phyloP scores from a whole-genome alignment of 2,113 vertebrate species.

The Cyanoramphus novaezelandiae region DNA sequence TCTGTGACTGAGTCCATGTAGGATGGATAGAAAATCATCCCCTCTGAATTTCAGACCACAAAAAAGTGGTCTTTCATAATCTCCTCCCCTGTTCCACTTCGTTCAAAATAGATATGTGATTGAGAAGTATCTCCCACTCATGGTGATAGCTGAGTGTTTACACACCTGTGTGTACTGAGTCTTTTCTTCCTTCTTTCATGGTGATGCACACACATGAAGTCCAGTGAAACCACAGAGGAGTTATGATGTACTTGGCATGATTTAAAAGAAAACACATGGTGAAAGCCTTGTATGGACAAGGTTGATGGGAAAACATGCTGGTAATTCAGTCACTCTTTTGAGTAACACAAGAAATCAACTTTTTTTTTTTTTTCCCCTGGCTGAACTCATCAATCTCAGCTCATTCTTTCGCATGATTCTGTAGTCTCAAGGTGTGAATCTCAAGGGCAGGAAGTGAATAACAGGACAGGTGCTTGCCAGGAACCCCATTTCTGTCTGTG shows the following conservation, averaged over 20 bases:
- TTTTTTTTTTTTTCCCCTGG: not conserved
- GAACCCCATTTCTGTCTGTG: not conserved
- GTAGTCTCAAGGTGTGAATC: not conserved
- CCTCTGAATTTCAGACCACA: not conserved
- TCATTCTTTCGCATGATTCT: not conserved
- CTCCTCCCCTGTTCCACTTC: not conserved
- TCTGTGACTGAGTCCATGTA: not conserved
- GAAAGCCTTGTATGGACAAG: not conserved
- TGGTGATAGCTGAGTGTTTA: not conserved
- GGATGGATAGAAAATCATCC: not conserved
- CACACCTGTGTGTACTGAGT: not conserved
- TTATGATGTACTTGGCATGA: not conserved
- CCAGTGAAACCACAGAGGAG: fast-evolving
- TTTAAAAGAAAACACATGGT: not conserved
- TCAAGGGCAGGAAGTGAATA: not conserved
- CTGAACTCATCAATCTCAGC: not conserved
- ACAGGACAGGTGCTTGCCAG: fast-evolving
- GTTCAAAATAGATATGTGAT: not conserved
- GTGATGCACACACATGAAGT: not conserved
- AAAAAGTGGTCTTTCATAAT: not conserved
- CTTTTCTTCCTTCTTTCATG: not conserved
- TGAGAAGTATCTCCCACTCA: not conserved
- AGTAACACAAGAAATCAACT: not conserved
- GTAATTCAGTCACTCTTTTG: not conserved
- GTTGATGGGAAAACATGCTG: not conserved